Conservation (phyloP, 2,113 vertebrate species). For the Bungarus multicinctus region DNA sequence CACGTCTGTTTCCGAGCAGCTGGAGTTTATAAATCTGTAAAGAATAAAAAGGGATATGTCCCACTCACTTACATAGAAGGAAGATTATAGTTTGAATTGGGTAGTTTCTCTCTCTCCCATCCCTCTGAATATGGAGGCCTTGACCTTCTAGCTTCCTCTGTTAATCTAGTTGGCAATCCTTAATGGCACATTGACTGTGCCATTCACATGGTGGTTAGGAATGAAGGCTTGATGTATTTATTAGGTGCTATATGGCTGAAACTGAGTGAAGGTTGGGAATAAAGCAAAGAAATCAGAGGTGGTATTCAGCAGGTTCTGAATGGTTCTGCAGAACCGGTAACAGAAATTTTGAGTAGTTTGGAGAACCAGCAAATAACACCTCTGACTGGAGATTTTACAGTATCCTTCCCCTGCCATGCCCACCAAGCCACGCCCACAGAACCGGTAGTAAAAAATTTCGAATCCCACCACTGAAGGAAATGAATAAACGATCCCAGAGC, state of each 20-base stretch:
- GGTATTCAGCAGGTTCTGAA: too few relatives aligned
- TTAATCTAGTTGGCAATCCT: not conserved
- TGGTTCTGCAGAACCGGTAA: too few relatives aligned
- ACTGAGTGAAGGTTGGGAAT: not conserved
- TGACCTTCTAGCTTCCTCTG: not conserved
- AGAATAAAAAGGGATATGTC: not conserved
- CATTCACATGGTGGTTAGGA: not conserved
- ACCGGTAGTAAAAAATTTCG: too few relatives aligned
- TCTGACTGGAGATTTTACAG: too few relatives aligned
- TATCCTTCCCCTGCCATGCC: too few relatives aligned
- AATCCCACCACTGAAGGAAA: not conserved
- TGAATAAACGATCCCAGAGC: not conserved
- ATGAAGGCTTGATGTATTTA: not conserved
- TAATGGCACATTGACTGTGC: not conserved
- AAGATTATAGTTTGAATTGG: not conserved
- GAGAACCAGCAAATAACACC: too few relatives aligned
- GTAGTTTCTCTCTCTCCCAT: not conserved
- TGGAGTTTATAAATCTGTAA: not conserved
- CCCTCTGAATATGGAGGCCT: not conserved
- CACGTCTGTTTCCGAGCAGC: not conserved
- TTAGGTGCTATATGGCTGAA: not conserved
- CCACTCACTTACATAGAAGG: not conserved
- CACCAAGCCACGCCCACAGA: too few relatives aligned
- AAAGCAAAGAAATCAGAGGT: not conserved
- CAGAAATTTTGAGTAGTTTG: too few relatives aligned